A percentile compares a stretch with the other conserved stretches of the same genome.
Evolutionary conservation across 1,140 invertebrate genomes (phyloP).

Genomic region (Drosophila miranda): DNA sequence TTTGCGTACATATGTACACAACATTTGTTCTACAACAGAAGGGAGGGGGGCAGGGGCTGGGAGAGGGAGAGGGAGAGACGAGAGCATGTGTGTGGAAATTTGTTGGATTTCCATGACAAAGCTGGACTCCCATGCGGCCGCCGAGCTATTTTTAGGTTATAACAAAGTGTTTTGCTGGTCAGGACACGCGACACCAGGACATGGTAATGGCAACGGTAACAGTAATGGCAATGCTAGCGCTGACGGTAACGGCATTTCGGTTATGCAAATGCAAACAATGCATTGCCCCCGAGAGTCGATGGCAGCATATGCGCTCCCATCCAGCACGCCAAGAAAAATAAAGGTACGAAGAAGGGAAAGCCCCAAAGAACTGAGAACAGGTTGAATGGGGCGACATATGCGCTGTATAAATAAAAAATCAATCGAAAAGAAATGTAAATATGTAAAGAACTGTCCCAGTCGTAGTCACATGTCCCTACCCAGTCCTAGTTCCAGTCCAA

Average conservation of each 20-base stretch:
- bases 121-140: slow-evolving; percentile 41
- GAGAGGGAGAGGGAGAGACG: background rate
- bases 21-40: slow-evolving; percentile 31
- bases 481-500: slow-evolving; percentile 1
- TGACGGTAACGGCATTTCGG: slow-evolving; percentile 21
- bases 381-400: slow-evolving; percentile 60
- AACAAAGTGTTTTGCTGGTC: slow-evolving; percentile 51
- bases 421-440: slow-evolving; percentile 63
- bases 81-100: slow-evolving; percentile 27
- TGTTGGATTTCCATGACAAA: slow-evolving; percentile 47
- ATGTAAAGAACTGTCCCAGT: slow-evolving; percentile 20
- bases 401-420: slow-evolving; percentile 75
- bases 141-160: slow-evolving; percentile 60
- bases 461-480: background rate
- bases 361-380: slow-evolving; percentile 17
- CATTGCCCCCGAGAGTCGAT: slow-evolving; percentile 59
- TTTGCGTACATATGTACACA: slow-evolving; percentile 24
- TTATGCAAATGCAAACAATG: slow-evolving; percentile 71
- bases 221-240: background rate
- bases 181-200: slow-evolving; percentile 51
- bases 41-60: background rate
- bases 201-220: slow-evolving; percentile 1
- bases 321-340: slow-evolving; percentile 5
- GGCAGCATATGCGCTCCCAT: slow-evolving; percentile 61
- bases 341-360: background rate